Percentiles rank a stretch among this genome's conserved stretches.
Conservation (phyloP, 2,797 vertebrate genomes). For the Graptemys geographica region DNA sequence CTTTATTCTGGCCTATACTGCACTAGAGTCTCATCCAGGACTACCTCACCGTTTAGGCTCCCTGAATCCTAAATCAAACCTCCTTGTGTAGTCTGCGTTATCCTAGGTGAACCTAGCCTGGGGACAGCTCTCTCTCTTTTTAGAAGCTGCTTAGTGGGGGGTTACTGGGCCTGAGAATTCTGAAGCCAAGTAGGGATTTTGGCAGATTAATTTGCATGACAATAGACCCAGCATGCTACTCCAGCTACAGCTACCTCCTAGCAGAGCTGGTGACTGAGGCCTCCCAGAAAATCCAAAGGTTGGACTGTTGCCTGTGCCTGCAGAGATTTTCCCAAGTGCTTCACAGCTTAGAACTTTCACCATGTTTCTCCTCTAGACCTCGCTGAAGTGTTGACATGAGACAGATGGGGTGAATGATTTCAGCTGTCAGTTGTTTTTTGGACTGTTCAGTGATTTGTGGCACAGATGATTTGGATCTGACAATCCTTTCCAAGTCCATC, state of each 20-base stretch:
- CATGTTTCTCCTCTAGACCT: fast-evolving
- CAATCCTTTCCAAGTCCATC: neutral
- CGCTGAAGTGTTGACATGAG: fast-evolving
- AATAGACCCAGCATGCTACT: fast-evolving
- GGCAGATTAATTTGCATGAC: neutral
- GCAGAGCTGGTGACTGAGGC: neutral
- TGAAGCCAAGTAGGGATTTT: neutral
- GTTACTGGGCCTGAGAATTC: neutral
- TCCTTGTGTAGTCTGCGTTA: neutral
- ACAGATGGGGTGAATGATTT: fast-evolving
- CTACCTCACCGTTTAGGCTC: fast-evolving
- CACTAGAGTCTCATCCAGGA: neutral
- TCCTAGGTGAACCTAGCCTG: neutral
- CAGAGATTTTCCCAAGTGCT: neutral
- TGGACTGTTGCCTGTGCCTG: fast-evolving
- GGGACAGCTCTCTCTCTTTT: neutral
- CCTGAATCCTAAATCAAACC: fast-evolving
- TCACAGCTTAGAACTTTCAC: neutral
- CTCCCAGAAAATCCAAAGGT: neutral
- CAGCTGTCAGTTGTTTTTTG: fast-evolving
- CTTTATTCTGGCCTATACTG: constrained; percentile 37
- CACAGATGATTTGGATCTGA: fast-evolving
- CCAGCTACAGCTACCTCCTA: neutral
- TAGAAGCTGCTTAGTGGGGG: neutral
- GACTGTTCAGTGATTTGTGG: neutral